phyloP scores from a whole-genome alignment of 2,888 invertebrate species.

The Noctua fimbriata region DNA sequence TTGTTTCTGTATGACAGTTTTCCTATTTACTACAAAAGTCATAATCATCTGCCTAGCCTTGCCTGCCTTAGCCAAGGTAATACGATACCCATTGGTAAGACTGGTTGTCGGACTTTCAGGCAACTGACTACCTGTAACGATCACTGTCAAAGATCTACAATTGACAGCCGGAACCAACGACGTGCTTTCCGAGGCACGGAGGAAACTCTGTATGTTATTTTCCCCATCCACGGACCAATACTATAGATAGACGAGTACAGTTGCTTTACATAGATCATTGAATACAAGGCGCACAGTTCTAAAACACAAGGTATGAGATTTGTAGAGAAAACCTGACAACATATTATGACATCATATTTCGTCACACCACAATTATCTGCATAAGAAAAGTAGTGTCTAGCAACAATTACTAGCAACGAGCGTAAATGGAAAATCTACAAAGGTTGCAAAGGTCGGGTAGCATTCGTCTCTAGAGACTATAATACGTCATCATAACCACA shows the following conservation, averaged over 20 bases:
- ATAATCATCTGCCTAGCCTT: no score
- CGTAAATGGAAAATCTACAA: conserved; percentile 25
- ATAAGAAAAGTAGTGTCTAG: neutral
- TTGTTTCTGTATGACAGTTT: neutral
- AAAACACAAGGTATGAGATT: no score
- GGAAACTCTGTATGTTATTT: neutral
- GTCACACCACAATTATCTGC: neutral
- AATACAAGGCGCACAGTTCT: neutral
- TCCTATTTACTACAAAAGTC: neutral
- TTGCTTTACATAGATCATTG: neutral
- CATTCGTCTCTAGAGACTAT: neutral
- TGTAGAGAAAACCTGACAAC: neutral
- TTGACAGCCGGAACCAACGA: no score
- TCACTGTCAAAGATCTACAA: no score
- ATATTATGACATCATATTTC: neutral
- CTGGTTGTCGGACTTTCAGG: no score
- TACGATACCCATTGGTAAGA: no score
- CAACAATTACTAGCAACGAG: conserved; percentile 3
- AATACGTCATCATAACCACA: conserved; percentile 21
- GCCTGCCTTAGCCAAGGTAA: no score
- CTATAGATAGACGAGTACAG: neutral
- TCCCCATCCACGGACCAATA: no score
- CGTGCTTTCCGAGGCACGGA: no score
- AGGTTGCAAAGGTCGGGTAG: conserved; percentile 15
- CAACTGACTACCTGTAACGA: no score